Conservation (phyloP, 92 coral and sea anemone genomes). For the Zoanthus solanderi region DNA sequence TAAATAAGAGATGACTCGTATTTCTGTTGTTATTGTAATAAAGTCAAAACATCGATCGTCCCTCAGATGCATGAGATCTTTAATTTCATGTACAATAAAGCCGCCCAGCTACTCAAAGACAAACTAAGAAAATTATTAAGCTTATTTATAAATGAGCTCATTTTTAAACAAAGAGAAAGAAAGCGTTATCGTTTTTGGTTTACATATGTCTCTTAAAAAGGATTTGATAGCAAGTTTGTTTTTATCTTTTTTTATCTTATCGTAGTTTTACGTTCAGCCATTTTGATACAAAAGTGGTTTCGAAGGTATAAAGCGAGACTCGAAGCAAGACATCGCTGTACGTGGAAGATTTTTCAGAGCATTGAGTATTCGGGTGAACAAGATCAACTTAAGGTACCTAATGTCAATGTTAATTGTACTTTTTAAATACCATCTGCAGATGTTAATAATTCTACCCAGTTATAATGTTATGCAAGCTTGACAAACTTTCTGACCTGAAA, state of each 20-base stretch:
- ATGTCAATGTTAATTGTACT: background rate
- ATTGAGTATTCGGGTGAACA: conserved; percentile 96
- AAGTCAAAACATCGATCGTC: background rate
- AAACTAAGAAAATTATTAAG: too few species aligned
- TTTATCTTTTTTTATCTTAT: background rate
- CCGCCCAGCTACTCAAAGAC: too few species aligned
- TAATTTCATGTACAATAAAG: too few species aligned
- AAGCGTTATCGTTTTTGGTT: background rate
- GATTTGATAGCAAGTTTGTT: background rate
- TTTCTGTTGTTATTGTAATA: background rate
- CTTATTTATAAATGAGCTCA: too few species aligned
- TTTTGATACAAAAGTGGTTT: conserved; percentile 96
- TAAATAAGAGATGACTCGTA: background rate
- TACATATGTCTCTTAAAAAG: background rate
- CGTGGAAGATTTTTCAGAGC: conserved; percentile 98
- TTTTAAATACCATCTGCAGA: background rate
- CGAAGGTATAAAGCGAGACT: conserved; percentile 91
- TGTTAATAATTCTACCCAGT: background rate
- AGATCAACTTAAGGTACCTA: conserved; percentile 93
- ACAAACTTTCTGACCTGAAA: conserved; percentile 22
- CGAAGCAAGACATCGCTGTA: conserved; percentile 94
- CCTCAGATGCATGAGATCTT: too few species aligned
- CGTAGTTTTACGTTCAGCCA: conserved; percentile 88
- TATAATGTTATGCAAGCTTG: background rate
- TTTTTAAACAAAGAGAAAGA: too few species aligned